Base-by-base conservation (phyloP, 1,140 invertebrate species). In the roundworm (Caenorhabditis elegans) region DNA sequence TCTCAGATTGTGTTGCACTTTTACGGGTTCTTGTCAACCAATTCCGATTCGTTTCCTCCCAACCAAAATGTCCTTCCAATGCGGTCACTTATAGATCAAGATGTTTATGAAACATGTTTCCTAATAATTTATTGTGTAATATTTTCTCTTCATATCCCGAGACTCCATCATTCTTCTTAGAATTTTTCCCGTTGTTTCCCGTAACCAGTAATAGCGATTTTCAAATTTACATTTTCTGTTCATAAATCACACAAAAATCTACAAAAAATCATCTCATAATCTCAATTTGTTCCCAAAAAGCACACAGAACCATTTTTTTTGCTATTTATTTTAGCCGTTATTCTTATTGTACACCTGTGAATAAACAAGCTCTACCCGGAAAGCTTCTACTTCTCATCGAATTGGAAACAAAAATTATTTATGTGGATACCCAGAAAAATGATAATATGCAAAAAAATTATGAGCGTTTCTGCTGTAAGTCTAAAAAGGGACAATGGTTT, bases 51-150 rank as follows among this genome's bases (percentile, higher is more conserved):
- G 60, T 43, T 39, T 70, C 15, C 17, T 60, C 26, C 15, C 51
- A 8, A 8, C 26, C 19, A 11, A 55, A 28, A 26, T 26, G 24
- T 55, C 49, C 24, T 55, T 55, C 15, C 15, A n/a, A 43, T 43
- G 6, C 15, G 39, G 39, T 43, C 39, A 43, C 5, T 43, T 43
- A n/a, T n/a, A n/a, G n/a, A n/a, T n/a, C 15, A 43, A 43, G 5
- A 43, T 8, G 5, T 43, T 43, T 43, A 8, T 43, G 39, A 5
- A 43, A 43, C 39, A 43, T 43, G 34, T 43, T 15, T 70, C 22
- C n/a, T 70, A 39, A 70, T 70, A 70, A 70, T n/a, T 39, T 43
- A 34, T 39, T 70, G 60, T 70, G 60, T 70, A 70, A 70, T 34
- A 70, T 24, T 19, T 39, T 70, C 60, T 70, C 39, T 70, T n/a